Percentiles rank a stretch among this genome's conserved stretches.
phyloP scores from a whole-genome alignment of 2,113 vertebrate genomes.

The Conger conger region DNA sequence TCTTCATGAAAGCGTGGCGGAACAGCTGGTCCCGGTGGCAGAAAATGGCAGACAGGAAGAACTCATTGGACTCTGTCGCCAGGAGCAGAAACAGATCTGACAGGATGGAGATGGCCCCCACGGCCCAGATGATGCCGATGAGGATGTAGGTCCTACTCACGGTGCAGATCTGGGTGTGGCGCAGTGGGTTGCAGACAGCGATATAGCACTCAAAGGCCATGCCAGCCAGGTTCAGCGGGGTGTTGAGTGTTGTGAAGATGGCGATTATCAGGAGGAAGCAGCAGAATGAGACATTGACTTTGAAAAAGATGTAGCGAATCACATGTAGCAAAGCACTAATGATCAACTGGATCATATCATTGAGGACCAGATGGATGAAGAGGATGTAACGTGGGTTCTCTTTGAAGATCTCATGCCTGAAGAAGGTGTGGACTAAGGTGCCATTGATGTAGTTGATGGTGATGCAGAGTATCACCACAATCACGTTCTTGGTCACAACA shows the following conservation, averaged over 20 bases:
- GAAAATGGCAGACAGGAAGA: constrained; percentile 46
- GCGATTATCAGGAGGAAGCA: constrained; percentile 32
- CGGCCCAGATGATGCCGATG: constrained; percentile 55
- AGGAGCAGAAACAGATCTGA: constrained; percentile 55
- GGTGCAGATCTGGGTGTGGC: constrained; percentile 60
- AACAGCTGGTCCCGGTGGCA: constrained; percentile 26
- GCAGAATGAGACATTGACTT: constrained; percentile 39
- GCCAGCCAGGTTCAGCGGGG: constrained; percentile 64
- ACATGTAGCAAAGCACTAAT: constrained; percentile 46
- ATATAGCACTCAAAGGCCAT: constrained; percentile 70
- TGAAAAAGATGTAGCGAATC: constrained; percentile 51
- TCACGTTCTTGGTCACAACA: background rate
- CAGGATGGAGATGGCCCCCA: constrained; percentile 45
- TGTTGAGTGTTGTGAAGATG: constrained; percentile 51
- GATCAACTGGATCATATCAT: constrained; percentile 61
- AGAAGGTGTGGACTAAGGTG: background rate
- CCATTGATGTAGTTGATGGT: background rate
- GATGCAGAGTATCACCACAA: background rate
- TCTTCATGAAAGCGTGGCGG: constrained; percentile 18
- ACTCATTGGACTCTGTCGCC: constrained; percentile 39
- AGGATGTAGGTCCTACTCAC: constrained; percentile 46
- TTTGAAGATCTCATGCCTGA: constrained; percentile 48
- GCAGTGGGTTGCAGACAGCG: constrained; percentile 63
- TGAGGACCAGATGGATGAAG: constrained; percentile 60
- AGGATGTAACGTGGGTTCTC: constrained; percentile 60